These are phyloP conservation scores for Machaerirhynchus nigripectus DNA, from an alignment of 2,113 vertebrate species.

Conservation along the genomic window DNA sequence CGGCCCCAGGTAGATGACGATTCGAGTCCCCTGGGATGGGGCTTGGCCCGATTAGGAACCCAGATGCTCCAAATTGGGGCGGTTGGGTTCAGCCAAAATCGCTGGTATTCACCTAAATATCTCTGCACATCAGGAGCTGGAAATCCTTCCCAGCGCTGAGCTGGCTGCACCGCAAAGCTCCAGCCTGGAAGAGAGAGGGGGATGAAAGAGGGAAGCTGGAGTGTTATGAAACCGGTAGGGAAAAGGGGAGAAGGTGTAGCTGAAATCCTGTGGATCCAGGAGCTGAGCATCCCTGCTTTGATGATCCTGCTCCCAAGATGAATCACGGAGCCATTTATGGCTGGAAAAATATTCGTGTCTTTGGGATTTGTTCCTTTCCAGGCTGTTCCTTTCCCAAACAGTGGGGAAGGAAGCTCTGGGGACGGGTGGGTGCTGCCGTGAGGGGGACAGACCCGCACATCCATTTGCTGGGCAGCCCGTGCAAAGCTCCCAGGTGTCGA, in stretches of 20 bases:
- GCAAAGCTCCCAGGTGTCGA: neutral
- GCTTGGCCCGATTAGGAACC: neutral
- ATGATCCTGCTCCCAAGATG: neutral
- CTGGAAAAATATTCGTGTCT: neutral
- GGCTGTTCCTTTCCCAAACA: neutral
- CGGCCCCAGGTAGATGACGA: slow-evolving; percentile 29
- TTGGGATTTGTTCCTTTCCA: neutral
- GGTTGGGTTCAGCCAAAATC: neutral
- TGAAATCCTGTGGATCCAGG: neutral
- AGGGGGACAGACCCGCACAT: neutral
- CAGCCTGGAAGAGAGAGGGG: neutral
- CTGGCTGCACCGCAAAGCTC: neutral
- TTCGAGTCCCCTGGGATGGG: neutral
- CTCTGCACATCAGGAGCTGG: neutral
- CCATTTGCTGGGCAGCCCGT: neutral
- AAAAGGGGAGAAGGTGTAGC: neutral
- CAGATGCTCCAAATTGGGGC: neutral
- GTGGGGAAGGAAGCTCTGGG: neutral
- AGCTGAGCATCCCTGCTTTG: neutral
- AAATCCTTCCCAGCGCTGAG: neutral
- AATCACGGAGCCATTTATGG: neutral
- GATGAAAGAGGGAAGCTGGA: neutral
- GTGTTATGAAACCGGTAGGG: neutral
- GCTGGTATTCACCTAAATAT: neutral
- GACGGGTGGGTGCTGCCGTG: neutral